Evolutionary conservation across 2,888 invertebrate genomes (phyloP).

Genomic region (Drosophila atripex): DNA sequence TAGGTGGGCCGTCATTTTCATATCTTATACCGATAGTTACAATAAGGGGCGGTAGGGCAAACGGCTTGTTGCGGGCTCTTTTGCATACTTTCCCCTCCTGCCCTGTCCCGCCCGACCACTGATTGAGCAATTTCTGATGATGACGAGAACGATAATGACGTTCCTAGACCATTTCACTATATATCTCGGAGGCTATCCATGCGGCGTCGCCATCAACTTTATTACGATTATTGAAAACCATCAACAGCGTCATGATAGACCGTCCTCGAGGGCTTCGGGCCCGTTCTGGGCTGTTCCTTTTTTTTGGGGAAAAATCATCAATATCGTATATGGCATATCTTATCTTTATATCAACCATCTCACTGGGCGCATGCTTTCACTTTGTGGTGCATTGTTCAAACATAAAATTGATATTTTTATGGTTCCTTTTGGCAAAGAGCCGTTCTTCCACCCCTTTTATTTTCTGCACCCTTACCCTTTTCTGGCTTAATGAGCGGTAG

Average conservation of each 20-base stretch:
- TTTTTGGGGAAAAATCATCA: constrained; percentile 38
- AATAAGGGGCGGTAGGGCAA: constrained; percentile 4
- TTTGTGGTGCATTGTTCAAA: constrained; percentile 65
- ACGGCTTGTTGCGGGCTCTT: constrained; percentile 34
- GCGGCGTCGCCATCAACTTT: constrained; percentile 52
- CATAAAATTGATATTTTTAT: constrained; percentile 69
- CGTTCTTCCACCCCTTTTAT: neutral
- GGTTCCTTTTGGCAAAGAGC: constrained; percentile 18
- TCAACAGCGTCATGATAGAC: constrained; percentile 35
- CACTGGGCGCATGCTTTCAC: constrained; percentile 27
- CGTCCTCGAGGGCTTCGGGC: constrained; percentile 3
- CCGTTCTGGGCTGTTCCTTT: constrained; percentile 8
- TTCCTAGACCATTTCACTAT: neutral
- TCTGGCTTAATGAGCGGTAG: constrained; percentile 61
- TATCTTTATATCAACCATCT: constrained; percentile 1
- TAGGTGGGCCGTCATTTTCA: constrained; percentile 67
- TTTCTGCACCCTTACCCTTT: constrained; percentile 27
- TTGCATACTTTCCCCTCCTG: constrained; percentile 47
- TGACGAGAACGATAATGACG: constrained; percentile 37
- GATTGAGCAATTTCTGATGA: constrained; percentile 65
- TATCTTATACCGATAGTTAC: constrained; percentile 63
- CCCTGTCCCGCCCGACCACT: constrained; percentile 32
- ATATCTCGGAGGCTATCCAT: constrained; percentile 27
- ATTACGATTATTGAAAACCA: constrained; percentile 65
- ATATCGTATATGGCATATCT: constrained; percentile 42